These are phyloP conservation scores for Cherax quadricarinatus DNA, from an alignment of 1,140 invertebrate species.

Conservation along the genomic window DNA sequence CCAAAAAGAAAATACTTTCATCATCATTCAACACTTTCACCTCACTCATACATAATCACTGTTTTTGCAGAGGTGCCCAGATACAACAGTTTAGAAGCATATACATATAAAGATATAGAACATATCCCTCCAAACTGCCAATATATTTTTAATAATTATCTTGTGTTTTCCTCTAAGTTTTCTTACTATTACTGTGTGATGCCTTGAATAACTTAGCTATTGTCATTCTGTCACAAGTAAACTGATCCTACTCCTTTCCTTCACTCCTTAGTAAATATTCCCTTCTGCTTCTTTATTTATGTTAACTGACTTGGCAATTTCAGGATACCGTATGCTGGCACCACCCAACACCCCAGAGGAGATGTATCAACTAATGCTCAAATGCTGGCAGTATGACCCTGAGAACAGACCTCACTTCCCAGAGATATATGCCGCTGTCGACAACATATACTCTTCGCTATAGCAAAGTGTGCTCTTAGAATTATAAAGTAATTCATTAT, in stretches of 20 bases:
- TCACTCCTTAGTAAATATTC: neutral
- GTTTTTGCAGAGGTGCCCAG: no score
- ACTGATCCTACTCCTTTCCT: slow-evolving; percentile 1
- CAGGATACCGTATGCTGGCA: slow-evolving; percentile 94
- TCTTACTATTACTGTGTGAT: no score
- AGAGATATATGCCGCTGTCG: slow-evolving; percentile 82
- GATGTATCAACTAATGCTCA: slow-evolving; percentile 93
- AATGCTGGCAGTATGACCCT: slow-evolving; percentile 95
- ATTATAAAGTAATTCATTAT: neutral
- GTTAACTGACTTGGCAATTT: neutral
- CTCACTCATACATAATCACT: no score
- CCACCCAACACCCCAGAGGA: slow-evolving; percentile 92
- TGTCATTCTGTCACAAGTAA: no score
- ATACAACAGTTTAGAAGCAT: no score
- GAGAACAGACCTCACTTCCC: slow-evolving; percentile 94
- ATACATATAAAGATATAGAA: no score
- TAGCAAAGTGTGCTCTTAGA: neutral
- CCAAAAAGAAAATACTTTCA: no score
- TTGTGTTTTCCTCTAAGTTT: no score
- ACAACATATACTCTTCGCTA: slow-evolving; percentile 62
- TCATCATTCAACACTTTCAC: no score
- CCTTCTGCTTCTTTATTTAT: neutral
- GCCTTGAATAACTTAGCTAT: no score
- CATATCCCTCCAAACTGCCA: no score
- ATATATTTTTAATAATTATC: no score